These are phyloP conservation scores for Vanessa cardui DNA, from an alignment of 2,888 invertebrate species.

Conservation along the genomic window DNA sequence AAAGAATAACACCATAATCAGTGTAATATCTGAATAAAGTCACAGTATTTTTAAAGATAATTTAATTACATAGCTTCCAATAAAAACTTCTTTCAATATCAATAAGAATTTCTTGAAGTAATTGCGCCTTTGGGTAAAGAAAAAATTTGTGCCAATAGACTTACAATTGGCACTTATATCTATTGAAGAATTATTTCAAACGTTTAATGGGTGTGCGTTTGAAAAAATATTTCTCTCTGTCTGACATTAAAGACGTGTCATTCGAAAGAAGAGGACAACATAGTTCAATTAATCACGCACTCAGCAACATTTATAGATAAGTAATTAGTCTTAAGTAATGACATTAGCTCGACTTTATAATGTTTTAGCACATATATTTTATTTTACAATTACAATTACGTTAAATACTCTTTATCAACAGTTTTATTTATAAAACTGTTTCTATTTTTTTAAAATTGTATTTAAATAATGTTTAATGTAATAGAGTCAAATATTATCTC, in stretches of 20 bases:
- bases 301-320: too few species aligned
- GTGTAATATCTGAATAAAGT: too few species aligned
- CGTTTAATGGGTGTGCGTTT: too few species aligned
- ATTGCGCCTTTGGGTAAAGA: constrained; percentile 10
- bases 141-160: constrained; percentile 11
- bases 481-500: constrained; percentile 16
- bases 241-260: too few species aligned
- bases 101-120: constrained; percentile 19
- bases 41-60: too few species aligned
- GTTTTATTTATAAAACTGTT: not conserved
- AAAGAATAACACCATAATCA: too few species aligned
- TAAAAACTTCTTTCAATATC: constrained; percentile 5
- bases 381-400: not conserved
- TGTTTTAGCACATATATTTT: not conserved
- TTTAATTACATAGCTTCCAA: constrained; percentile 5
- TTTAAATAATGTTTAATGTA: not conserved
- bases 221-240: too few species aligned
- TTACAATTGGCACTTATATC: constrained; percentile 18
- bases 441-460: not conserved
- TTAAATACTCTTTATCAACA: too few species aligned
- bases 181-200: constrained; percentile 9
- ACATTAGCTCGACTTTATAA: too few species aligned
- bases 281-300: too few species aligned
- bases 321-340: too few species aligned
- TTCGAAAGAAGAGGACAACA: too few species aligned